Evolutionary conservation across 2,888 invertebrate species (phyloP).

Genomic region (Ferdinandea cuprea): DNA sequence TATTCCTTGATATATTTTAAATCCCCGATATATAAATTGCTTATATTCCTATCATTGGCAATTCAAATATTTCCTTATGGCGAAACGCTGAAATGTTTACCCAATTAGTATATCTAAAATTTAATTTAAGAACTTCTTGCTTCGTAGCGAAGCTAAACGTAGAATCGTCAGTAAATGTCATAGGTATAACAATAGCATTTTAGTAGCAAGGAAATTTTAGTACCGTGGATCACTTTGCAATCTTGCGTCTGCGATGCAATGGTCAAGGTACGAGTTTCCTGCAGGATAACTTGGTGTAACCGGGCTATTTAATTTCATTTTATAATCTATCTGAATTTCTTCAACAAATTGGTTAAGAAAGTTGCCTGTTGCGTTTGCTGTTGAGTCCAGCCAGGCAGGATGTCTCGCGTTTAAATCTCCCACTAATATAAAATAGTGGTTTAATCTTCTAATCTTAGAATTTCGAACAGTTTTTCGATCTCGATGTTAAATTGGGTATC

Average conservation of each 20-base stretch:
- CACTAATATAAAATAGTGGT: too few relatives aligned
- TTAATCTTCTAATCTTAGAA: too few relatives aligned
- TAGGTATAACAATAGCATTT: conserved; percentile 11
- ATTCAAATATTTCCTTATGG: conserved; percentile 6
- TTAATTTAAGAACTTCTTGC: conserved; percentile 14
- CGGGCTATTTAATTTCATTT: conserved; percentile 14
- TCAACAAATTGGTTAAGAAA: conserved; percentile 4
- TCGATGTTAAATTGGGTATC: conserved; percentile 9
- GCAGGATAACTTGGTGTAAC: conserved; percentile 19
- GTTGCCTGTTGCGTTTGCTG: conserved; percentile 15
- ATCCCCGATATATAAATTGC: too few relatives aligned
- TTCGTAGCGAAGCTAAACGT: conserved; percentile 1
- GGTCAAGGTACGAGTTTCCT: conserved; percentile 32
- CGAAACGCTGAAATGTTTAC: conserved; percentile 17
- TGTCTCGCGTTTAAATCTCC: too few relatives aligned
- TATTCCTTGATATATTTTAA: too few relatives aligned
- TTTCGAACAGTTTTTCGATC: too few relatives aligned
- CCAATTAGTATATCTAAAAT: conserved; percentile 18
- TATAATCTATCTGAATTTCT: conserved; percentile 10
- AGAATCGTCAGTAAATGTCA: conserved; percentile 5
- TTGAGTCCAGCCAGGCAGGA: conserved; percentile 20
- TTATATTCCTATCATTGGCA: conserved; percentile 9
- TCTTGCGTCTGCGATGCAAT: conserved; percentile 20
- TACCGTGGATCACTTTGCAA: conserved; percentile 8
- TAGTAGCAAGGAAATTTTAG: conserved; percentile 10